Evolutionary conservation across 1,140 invertebrate species (phyloP).

Genomic region (Cataglyphis hispanica): DNA sequence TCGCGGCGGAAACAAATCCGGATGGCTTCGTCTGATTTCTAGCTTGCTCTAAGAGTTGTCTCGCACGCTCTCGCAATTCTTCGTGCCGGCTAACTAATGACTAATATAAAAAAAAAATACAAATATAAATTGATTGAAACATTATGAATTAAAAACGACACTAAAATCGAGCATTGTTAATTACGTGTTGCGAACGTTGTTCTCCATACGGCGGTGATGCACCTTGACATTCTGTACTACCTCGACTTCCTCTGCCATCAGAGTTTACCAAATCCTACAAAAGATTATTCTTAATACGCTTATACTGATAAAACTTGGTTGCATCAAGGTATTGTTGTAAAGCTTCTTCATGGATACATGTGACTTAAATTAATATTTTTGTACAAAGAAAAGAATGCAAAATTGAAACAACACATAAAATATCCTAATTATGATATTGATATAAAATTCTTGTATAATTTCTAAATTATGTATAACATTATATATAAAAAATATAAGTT

Average conservation of each 20-base stretch:
- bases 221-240: slow-evolving; percentile 81
- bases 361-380: slow-evolving; percentile 9
- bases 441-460: slow-evolving; percentile 4
- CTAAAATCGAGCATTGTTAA: slow-evolving; percentile 64
- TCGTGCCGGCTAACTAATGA: slow-evolving; percentile 92
- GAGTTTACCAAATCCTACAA: slow-evolving; percentile 75
- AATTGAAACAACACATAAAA: slow-evolving; percentile 32
- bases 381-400: slow-evolving; percentile 21
- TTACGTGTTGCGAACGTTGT: slow-evolving; percentile 84
- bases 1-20: slow-evolving; percentile 79
- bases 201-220: slow-evolving; percentile 82
- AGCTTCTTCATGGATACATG: slow-evolving; percentile 15
- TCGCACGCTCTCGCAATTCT: slow-evolving; percentile 95
- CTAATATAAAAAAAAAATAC: slow-evolving; percentile 85
- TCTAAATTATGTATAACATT: not conserved
- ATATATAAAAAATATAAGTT: not conserved
- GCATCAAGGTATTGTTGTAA: slow-evolving; percentile 15
- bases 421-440: not conserved
- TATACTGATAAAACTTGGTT: not conserved
- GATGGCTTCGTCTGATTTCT: slow-evolving; percentile 89
- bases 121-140: slow-evolving; percentile 3
- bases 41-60: slow-evolving; percentile 95
- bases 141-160: slow-evolving; percentile 14
- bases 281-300: slow-evolving; percentile 15
- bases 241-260: slow-evolving; percentile 81